phyloP scores from a whole-genome alignment of 2,888 invertebrate genomes.

The Lithophane leautieri region DNA sequence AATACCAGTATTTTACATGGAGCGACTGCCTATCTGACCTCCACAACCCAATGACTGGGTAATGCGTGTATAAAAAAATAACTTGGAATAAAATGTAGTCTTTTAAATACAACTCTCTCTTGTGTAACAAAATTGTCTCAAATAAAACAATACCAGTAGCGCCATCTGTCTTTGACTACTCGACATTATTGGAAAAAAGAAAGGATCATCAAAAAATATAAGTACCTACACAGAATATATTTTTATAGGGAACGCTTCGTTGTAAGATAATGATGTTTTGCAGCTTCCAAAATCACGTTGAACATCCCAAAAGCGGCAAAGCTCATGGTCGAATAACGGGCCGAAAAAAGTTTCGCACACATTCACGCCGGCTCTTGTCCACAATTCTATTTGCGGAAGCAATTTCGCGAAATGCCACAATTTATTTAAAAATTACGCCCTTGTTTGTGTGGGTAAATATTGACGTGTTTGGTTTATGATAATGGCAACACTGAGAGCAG shows the following conservation, averaged over 20 bases:
- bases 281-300: constrained; percentile 55
- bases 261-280: constrained; percentile 53
- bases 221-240: not conserved
- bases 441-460: constrained; percentile 90
- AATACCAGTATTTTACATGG: too few species aligned
- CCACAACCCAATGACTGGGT: too few species aligned
- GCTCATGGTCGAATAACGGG: constrained; percentile 77
- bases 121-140: not conserved
- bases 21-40: too few species aligned
- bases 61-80: not conserved
- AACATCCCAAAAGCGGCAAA: constrained; percentile 71
- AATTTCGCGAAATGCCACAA: constrained; percentile 90
- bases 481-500: constrained; percentile 89
- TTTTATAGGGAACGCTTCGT: not conserved
- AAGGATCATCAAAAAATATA: constrained; percentile 22
- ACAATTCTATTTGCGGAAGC: constrained; percentile 89
- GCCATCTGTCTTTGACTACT: constrained; percentile 70
- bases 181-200: constrained; percentile 20
- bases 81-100: not conserved
- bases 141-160: constrained; percentile 54
- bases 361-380: constrained; percentile 84
- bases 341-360: constrained; percentile 86
- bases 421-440: constrained; percentile 91
- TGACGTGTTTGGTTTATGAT: constrained; percentile 91
- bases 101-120: not conserved